Percentiles rank a stretch among this genome's conserved stretches.
These are phyloP conservation scores for Myanophis thanlyinensis DNA, from an alignment of 2,113 vertebrate species.

Conservation along the genomic window DNA sequence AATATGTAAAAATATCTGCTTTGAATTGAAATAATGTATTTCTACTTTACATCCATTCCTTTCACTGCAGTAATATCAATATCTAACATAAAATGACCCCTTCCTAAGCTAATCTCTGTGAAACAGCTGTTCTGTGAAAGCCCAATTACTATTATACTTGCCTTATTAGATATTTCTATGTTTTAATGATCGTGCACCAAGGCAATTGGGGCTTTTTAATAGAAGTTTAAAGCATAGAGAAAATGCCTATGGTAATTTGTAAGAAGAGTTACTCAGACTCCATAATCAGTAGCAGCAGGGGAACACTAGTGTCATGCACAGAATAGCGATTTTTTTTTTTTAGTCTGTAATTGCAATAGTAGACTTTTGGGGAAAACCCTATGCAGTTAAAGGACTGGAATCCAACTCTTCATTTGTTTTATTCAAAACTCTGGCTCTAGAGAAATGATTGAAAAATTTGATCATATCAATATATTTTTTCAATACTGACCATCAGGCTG, in stretches of 20 bases:
- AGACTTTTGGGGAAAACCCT: constrained; percentile 9
- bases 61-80: constrained; percentile 42
- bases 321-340: not conserved
- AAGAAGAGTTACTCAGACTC: constrained; percentile 46
- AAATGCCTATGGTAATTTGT: constrained; percentile 23
- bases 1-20: not conserved
- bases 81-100: constrained; percentile 9
- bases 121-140: constrained; percentile 38
- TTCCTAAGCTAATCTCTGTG: constrained; percentile 35
- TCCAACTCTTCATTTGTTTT: fast-evolving
- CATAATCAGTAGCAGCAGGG: constrained; percentile 42
- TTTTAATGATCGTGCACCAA: constrained; percentile 42
- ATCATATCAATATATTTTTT: not conserved
- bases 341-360: not conserved
- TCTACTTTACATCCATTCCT: constrained; percentile 29
- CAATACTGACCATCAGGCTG: not conserved
- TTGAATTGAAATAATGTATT: constrained; percentile 24
- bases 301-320: constrained; percentile 14
- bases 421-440: not conserved
- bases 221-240: constrained; percentile 38
- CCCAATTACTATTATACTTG: constrained; percentile 47
- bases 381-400: not conserved
- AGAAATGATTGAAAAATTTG: not conserved
- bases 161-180: constrained; percentile 40
- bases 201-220: not conserved